phyloP scores from a whole-genome alignment of 2,113 vertebrate species.

The Chaenogobius annularis region DNA sequence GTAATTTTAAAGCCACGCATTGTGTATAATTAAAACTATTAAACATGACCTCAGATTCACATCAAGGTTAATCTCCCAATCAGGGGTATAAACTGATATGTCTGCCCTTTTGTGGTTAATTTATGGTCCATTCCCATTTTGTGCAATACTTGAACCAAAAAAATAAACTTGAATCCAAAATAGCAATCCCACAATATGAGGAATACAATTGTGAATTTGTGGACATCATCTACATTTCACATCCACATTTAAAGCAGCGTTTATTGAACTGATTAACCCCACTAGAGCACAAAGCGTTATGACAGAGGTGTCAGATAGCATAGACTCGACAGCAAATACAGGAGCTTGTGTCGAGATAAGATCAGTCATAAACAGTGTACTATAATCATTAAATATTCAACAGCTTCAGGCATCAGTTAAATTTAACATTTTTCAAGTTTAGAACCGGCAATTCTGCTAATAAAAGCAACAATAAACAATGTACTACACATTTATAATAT shows the following conservation, averaged over 20 bases:
- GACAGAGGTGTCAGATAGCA: neutral
- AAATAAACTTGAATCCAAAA: neutral
- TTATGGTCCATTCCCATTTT: too few species aligned
- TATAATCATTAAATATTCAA: constrained; percentile 2
- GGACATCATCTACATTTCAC: neutral
- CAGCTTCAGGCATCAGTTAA: neutral
- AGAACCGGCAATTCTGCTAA: neutral
- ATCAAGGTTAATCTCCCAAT: too few species aligned
- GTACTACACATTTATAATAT: too few species aligned
- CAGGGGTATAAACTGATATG: too few species aligned
- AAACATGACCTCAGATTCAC: too few species aligned
- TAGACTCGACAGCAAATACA: constrained; percentile 27
- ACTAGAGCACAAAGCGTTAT: neutral
- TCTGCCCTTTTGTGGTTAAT: too few species aligned
- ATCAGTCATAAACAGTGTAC: constrained; percentile 17
- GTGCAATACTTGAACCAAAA: too few species aligned
- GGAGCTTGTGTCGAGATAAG: constrained; percentile 22
- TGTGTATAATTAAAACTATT: too few species aligned
- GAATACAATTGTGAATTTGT: neutral
- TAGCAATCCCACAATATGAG: neutral
- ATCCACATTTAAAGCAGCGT: neutral
- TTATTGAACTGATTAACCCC: neutral
- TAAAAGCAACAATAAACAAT: neutral
- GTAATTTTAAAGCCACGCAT: too few species aligned
- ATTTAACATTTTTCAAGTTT: neutral